phyloP scores from a whole-genome alignment of 53 echinoderm and acorn worm species.

The Apostichopus leukothele region DNA sequence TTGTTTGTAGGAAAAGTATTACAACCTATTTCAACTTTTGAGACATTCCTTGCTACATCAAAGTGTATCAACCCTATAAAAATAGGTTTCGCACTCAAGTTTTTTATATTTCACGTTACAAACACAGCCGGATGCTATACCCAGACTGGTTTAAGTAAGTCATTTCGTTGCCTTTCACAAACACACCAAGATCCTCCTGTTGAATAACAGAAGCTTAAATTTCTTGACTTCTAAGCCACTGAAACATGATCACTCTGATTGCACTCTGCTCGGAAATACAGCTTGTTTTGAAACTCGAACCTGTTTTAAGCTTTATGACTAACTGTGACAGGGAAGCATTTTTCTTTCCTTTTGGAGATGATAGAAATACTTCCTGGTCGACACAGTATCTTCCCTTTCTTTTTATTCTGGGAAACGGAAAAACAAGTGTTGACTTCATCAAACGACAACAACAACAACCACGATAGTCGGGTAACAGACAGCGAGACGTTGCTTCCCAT shows the following conservation, averaged over 20 bases:
- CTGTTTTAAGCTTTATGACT: not conserved
- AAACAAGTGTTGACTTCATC: not conserved
- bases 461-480: not conserved
- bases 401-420: not conserved
- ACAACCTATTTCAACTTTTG: too few species aligned
- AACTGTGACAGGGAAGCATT: not conserved
- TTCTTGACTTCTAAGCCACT: not conserved
- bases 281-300: not conserved
- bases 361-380: not conserved
- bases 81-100: too few species aligned
- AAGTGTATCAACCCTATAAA: too few species aligned
- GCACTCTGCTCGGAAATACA: slow-evolving; percentile 6
- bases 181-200: not conserved
- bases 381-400: not conserved
- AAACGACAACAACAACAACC: not conserved
- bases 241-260: not conserved
- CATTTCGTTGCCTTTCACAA: not conserved
- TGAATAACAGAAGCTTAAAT: not conserved
- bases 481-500: not conserved
- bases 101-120: too few species aligned
- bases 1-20: too few species aligned
- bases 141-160: too few species aligned
- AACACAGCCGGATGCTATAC: too few species aligned
- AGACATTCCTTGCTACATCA: too few species aligned
- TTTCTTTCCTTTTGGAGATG: not conserved